Conservation (phyloP, 2,797 vertebrate species). For the Natrix natrix region DNA sequence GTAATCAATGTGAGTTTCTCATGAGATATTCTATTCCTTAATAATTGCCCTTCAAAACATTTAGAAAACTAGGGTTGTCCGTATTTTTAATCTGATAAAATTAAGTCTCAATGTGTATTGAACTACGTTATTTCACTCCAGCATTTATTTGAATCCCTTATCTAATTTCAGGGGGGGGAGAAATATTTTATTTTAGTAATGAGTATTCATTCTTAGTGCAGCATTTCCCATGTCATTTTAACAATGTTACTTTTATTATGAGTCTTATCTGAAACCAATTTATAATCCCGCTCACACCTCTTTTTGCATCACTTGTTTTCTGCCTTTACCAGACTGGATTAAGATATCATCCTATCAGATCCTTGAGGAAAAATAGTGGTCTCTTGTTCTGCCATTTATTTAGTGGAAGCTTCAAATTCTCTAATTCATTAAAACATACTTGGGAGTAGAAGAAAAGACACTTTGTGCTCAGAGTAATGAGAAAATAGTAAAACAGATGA, state of each 20-base stretch:
- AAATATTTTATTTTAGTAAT: background rate
- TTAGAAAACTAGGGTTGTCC: background rate
- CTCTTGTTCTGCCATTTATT: background rate
- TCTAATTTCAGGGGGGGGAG: background rate
- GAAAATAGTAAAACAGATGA: background rate
- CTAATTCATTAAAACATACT: background rate
- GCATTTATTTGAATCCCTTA: background rate
- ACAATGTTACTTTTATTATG: background rate
- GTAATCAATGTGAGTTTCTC: background rate
- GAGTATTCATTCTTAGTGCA: background rate
- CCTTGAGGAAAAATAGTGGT: background rate
- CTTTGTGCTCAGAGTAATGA: background rate
- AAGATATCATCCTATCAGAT: background rate
- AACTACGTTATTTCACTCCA: background rate
- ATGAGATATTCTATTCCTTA: background rate
- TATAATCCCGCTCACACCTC: background rate
- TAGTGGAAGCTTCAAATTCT: background rate
- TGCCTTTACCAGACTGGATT: background rate
- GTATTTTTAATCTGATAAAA: background rate
- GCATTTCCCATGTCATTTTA: background rate
- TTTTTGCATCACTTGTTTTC: background rate
- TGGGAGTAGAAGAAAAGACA: background rate
- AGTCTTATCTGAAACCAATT: background rate
- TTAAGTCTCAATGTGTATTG: background rate
- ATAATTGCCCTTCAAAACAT: background rate